Percentiles rank a stretch among this genome's conserved stretches.
phyloP scores from a whole-genome alignment of 2,113 vertebrate species.

The Xyrauchen texanus region DNA sequence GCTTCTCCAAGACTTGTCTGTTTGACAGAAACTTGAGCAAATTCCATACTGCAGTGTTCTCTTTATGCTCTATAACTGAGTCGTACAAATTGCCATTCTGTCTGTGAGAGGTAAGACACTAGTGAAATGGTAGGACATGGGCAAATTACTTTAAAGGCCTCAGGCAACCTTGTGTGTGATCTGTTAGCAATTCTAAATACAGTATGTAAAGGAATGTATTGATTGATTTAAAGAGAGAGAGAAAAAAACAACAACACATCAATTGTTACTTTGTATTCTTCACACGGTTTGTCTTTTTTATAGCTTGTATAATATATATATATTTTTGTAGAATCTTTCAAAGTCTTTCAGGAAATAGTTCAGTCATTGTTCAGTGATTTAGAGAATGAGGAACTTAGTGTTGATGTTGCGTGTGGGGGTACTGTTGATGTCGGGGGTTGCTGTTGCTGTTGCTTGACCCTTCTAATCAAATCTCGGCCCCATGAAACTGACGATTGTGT shows the following conservation, averaged over 20 bases:
- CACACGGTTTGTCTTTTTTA: constrained; percentile 73
- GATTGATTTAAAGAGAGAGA: constrained; percentile 70
- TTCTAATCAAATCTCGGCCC: constrained; percentile 62
- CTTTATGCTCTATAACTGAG: constrained; percentile 31
- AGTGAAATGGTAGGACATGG: constrained; percentile 49
- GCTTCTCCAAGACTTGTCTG: constrained; percentile 28
- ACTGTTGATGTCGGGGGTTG: constrained; percentile 57
- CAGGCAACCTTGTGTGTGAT: constrained; percentile 42
- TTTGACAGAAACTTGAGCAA: constrained; percentile 25
- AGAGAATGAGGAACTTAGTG: constrained; percentile 57
- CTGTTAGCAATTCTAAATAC: constrained; percentile 59
- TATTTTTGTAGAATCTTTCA: constrained; percentile 83
- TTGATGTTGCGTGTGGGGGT: constrained; percentile 23
- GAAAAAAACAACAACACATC: constrained; percentile 67
- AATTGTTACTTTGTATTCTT: constrained; percentile 73
- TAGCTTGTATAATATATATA: constrained; percentile 78
- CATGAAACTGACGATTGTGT: constrained; percentile 59
- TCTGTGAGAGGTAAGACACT: constrained; percentile 54
- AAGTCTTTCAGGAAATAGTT: constrained; percentile 74
- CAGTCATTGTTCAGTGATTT: constrained; percentile 65
- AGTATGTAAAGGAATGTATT: constrained; percentile 68
- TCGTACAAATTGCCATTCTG: constrained; percentile 31
- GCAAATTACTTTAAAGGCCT: constrained; percentile 50
- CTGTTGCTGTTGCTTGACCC: constrained; percentile 56
- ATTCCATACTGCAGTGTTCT: background rate